Evolutionary conservation across 2,113 vertebrate species (phyloP).

Genomic region (Martes martes): DNA sequence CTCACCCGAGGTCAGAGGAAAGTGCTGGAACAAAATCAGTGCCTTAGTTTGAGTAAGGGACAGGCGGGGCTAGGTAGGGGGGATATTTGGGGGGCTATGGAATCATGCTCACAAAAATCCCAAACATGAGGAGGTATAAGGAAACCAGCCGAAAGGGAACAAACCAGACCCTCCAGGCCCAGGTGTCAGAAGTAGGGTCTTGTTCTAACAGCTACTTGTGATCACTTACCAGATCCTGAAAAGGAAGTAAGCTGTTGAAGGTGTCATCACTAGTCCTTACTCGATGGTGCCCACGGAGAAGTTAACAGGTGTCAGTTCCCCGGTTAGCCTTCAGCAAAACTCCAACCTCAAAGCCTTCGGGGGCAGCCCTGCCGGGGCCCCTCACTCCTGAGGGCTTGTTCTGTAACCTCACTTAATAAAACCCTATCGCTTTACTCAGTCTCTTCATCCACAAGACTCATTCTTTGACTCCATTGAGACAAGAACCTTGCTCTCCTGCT

Average conservation of each 20-base stretch:
- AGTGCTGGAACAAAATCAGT: accelerated
- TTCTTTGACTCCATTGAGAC: neutral
- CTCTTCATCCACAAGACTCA: no score
- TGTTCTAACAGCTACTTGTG: neutral
- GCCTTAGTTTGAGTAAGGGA: neutral
- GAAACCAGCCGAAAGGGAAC: neutral
- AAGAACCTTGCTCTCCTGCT: neutral
- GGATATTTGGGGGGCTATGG: no score
- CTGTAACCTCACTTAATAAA: neutral
- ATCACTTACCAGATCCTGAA: neutral
- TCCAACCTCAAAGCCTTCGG: neutral
- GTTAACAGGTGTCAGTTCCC: neutral
- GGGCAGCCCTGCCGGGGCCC: no score
- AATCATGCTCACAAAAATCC: neutral
- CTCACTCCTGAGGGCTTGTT: neutral
- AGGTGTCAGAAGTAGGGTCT: neutral
- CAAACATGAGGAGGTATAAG: neutral
- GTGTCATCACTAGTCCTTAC: neutral
- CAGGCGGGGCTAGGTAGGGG: no score
- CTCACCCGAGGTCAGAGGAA: neutral
- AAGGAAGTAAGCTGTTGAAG: neutral
- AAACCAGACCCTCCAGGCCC: neutral
- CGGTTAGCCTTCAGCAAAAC: neutral
- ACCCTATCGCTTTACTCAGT: neutral
- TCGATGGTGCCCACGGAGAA: neutral